Conservation (phyloP, 2,888 invertebrate genomes). For the Ctena decussata region DNA sequence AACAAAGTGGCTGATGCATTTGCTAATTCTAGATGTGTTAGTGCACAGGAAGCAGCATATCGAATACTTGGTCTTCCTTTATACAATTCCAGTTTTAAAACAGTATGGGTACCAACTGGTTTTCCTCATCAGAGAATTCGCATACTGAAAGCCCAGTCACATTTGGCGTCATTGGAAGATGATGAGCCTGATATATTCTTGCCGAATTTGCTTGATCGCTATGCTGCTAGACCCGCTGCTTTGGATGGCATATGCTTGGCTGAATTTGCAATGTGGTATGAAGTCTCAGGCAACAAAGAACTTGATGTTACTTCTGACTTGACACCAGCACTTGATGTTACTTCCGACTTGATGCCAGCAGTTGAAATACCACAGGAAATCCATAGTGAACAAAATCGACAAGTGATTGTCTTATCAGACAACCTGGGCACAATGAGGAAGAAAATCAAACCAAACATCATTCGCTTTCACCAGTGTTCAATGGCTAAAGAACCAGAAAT, state of each 20-base stretch:
- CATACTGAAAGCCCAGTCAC: conserved; percentile 14
- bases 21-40: conserved; percentile 31
- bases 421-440: conserved; percentile 46
- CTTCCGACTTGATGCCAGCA: background rate
- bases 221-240: conserved; percentile 18
- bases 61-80: conserved; percentile 34
- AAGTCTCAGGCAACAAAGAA: background rate
- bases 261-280: conserved; percentile 33
- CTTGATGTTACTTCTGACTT: background rate
- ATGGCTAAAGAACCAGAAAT: conserved; percentile 23
- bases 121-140: conserved; percentile 16
- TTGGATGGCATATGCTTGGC: conserved; percentile 23
- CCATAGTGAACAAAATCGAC: background rate
- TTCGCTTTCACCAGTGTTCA: conserved; percentile 49
- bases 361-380: background rate
- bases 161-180: conserved; percentile 7
- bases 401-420: background rate
- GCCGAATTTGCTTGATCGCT: conserved; percentile 18
- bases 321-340: background rate
- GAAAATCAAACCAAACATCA: conserved; percentile 27
- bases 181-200: conserved; percentile 35
- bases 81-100: conserved; percentile 33
- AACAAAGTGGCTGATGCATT: conserved; percentile 34
- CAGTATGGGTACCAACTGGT: conserved; percentile 41
- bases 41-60: conserved; percentile 43